Evolutionary conservation across 2,113 vertebrate species (phyloP).

Genomic region (Neofelis nebulosa): DNA sequence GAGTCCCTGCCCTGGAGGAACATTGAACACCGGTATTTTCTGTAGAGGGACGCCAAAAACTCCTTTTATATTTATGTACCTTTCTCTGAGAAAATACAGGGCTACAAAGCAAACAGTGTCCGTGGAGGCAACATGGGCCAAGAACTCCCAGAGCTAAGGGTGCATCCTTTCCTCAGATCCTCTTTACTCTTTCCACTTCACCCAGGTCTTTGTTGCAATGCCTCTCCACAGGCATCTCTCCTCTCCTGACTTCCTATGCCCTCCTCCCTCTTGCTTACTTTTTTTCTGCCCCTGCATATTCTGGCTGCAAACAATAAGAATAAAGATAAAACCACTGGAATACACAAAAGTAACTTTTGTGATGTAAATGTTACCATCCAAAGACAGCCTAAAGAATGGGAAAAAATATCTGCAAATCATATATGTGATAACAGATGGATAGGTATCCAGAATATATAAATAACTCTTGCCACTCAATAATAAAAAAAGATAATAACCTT

Average conservation of each 20-base stretch:
- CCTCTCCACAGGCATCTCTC: not conserved
- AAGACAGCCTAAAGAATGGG: not conserved
- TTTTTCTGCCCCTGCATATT: not conserved
- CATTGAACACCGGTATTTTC: not conserved
- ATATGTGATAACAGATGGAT: not conserved
- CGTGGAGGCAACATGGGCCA: too few relatives aligned
- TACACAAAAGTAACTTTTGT: not conserved
- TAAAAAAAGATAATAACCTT: not conserved
- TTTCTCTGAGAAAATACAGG: constrained; percentile 13
- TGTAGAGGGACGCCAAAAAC: not conserved
- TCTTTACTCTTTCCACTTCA: not conserved
- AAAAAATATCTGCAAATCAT: constrained; percentile 16
- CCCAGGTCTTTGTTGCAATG: not conserved
- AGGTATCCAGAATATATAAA: not conserved
- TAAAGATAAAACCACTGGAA: not conserved
- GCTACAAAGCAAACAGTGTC: not conserved
- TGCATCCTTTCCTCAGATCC: not conserved
- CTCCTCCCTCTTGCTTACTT: constrained; percentile 17
- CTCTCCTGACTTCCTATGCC: not conserved
- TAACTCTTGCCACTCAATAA: not conserved
- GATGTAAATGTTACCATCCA: not conserved
- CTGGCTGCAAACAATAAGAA: not conserved
- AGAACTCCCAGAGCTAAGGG: not conserved
- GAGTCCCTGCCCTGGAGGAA: not conserved
- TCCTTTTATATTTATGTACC: not conserved